These are phyloP conservation scores for Arbacia lixula DNA, from an alignment of 53 echinoderm and acorn worm genomes.

Conservation along the genomic window DNA sequence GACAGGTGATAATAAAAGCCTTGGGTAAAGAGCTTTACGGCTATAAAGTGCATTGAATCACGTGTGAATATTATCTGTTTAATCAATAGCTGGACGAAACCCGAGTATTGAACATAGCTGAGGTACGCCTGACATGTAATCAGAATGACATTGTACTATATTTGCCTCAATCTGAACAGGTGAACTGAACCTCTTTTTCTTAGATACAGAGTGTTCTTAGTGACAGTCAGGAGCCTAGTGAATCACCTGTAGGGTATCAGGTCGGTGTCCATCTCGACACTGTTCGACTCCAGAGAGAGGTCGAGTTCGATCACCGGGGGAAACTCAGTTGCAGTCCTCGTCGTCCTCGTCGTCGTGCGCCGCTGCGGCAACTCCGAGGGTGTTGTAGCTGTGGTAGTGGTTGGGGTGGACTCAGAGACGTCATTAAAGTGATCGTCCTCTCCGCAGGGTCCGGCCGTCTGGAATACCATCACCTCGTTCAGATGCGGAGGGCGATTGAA, in stretches of 20 bases:
- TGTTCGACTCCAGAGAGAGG: conserved; percentile 24
- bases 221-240: too few species aligned
- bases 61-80: too few species aligned
- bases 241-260: conserved; percentile 33
- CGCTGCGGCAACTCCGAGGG: not conserved
- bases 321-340: not conserved
- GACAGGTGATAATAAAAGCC: too few species aligned
- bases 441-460: conserved; percentile 2
- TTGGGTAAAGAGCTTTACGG: too few species aligned
- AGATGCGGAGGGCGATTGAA: conserved; percentile 41
- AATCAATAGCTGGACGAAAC: too few species aligned
- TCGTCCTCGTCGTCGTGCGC: not conserved
- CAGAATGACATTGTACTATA: too few species aligned
- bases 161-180: too few species aligned
- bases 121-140: too few species aligned
- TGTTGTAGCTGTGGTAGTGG: not conserved
- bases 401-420: not conserved
- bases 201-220: too few species aligned
- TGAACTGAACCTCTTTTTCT: too few species aligned
- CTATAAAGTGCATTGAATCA: not conserved
- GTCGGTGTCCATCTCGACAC: conserved; percentile 6
- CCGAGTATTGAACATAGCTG: too few species aligned
- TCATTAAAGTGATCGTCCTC: not conserved
- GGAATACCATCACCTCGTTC: conserved; percentile 23
- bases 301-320: conserved; percentile 18